Evolutionary conservation across 2,888 invertebrate species (phyloP).

Genomic region (Synanthedon andrenaeformis): DNA sequence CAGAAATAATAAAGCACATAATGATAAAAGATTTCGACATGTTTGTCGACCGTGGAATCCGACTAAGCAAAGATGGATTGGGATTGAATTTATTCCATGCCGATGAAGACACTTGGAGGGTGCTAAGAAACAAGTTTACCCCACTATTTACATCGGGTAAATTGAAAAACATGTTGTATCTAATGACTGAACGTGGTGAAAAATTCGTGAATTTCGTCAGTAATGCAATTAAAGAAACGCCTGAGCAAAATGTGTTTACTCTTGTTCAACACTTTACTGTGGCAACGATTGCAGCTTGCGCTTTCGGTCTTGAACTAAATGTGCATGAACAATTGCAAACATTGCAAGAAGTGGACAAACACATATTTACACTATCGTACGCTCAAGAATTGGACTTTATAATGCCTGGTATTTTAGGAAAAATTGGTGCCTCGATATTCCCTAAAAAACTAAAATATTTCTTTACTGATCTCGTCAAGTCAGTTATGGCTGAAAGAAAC

Average conservation of each 20-base stretch:
- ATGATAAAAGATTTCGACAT: slow-evolving; percentile 11
- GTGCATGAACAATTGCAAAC: slow-evolving; percentile 8
- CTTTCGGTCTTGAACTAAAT: slow-evolving; percentile 21
- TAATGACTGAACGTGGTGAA: slow-evolving; percentile 5
- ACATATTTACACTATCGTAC: slow-evolving; percentile 2
- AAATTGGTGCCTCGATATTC: slow-evolving; percentile 19
- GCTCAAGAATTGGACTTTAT: slow-evolving; percentile 18
- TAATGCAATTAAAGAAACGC: not conserved
- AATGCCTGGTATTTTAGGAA: slow-evolving; percentile 29
- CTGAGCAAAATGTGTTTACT: slow-evolving; percentile 19
- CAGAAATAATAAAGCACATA: slow-evolving; percentile 11
- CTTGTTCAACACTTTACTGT: slow-evolving; percentile 27
- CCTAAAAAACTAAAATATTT: slow-evolving; percentile 17
- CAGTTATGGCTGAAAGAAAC: slow-evolving; percentile 22
- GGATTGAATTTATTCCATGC: slow-evolving; percentile 7
- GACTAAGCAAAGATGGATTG: slow-evolving; percentile 5
- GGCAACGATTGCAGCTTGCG: slow-evolving; percentile 21
- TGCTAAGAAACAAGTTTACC: slow-evolving; percentile 9
- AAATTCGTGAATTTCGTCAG: slow-evolving; percentile 1
- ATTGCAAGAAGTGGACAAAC: slow-evolving; percentile 2
- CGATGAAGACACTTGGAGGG: slow-evolving; percentile 8
- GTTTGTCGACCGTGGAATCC: slow-evolving; percentile 8
- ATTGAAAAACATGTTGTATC: slow-evolving; percentile 10
- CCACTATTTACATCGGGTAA: slow-evolving; percentile 12
- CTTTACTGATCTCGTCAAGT: slow-evolving; percentile 20